Conservation (phyloP, 2,797 vertebrate species). For the Scarus forsteni region DNA sequence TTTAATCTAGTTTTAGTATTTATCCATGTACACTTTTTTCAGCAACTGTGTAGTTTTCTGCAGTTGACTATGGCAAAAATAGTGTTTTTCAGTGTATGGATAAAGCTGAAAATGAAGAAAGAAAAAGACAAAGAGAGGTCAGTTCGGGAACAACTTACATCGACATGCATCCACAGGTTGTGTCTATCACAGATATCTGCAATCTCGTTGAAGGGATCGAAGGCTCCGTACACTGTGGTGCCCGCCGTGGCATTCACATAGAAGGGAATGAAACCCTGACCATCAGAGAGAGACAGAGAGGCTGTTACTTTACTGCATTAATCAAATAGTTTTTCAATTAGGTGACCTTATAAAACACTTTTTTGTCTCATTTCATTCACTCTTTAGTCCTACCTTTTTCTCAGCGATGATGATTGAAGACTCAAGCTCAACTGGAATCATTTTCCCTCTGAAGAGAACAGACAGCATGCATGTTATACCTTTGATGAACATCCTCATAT, state of each 20-base stretch:
- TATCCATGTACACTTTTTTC: too few species aligned
- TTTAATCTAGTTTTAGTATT: too few species aligned
- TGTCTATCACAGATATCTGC: conserved; percentile 77
- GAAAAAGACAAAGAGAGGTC: not conserved
- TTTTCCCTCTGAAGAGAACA: conserved; percentile 77
- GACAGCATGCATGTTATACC: not conserved
- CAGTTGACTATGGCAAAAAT: too few species aligned
- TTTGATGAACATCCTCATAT: too few species aligned
- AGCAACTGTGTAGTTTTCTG: too few species aligned
- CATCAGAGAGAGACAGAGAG: conserved; percentile 10
- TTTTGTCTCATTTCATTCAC: too few species aligned
- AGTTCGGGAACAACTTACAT: conserved; percentile 57
- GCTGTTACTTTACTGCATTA: too few species aligned
- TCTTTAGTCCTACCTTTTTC: conserved; percentile 59
- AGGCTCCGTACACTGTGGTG: conserved; percentile 38
- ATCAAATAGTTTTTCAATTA: too few species aligned
- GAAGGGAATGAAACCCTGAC: conserved; percentile 80
- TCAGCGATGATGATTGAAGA: conserved; percentile 73
- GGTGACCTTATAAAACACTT: too few species aligned
- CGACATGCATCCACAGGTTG: conserved; percentile 84
- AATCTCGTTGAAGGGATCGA: conserved; percentile 77
- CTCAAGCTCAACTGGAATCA: conserved; percentile 82
- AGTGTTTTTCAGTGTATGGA: too few species aligned
- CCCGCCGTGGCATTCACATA: conserved; percentile 83
- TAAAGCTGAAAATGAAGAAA: too few species aligned